These are phyloP conservation scores for Pterocles orientalis DNA, from an alignment of 2,113 vertebrate genomes.

Conservation along the genomic window DNA sequence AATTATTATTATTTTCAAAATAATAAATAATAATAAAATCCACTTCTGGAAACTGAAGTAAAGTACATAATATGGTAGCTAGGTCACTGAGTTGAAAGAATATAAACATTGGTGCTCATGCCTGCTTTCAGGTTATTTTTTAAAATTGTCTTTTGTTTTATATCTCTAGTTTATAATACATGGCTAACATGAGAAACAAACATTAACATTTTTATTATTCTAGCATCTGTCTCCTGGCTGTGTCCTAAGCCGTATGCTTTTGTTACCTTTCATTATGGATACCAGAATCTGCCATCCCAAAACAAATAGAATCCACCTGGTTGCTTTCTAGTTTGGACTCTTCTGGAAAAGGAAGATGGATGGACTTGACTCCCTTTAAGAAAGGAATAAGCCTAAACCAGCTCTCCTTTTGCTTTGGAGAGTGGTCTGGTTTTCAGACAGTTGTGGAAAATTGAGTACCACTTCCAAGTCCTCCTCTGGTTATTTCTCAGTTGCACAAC, in stretches of 20 bases:
- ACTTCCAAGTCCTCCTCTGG: neutral
- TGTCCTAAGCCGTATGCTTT: neutral
- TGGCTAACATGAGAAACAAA: neutral
- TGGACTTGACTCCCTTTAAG: neutral
- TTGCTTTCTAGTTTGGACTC: neutral
- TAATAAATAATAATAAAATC: neutral
- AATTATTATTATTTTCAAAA: neutral
- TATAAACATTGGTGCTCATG: neutral
- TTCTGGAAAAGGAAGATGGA: neutral
- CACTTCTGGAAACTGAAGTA: neutral
- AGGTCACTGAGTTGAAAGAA: neutral
- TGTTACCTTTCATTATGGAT: neutral
- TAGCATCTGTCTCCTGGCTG: neutral
- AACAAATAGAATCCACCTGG: neutral
- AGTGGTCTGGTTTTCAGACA: neutral
- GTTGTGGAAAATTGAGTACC: neutral
- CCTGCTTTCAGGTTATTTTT: neutral
- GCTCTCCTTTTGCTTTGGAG: neutral
- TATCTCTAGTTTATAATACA: neutral
- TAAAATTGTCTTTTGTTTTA: neutral
- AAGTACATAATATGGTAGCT: neutral
- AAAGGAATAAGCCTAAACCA: neutral
- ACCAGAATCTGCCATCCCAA: neutral
- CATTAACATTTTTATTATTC: neutral
- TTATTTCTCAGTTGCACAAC: neutral